phyloP scores from a whole-genome alignment of 2,797 vertebrate genomes.

The Enteromius argenteus region DNA sequence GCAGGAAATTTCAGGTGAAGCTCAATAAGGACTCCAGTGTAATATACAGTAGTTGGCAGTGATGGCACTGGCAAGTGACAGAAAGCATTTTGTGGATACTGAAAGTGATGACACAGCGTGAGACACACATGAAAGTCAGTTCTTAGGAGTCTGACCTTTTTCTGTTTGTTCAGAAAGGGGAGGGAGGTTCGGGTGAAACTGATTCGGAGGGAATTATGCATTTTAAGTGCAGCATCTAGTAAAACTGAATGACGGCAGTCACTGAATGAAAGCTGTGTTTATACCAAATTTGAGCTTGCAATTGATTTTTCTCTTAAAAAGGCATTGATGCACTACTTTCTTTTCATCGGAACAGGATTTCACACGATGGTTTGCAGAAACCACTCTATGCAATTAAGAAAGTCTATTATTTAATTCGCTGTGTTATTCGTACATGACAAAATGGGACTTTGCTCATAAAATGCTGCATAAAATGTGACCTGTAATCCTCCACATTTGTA shows the following conservation, averaged over 20 bases:
- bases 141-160: constrained; percentile 86
- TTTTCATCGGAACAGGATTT: background rate
- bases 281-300: background rate
- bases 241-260: constrained; percentile 61
- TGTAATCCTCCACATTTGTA: background rate
- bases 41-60: constrained; percentile 24
- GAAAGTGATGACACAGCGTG: constrained; percentile 85
- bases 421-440: background rate
- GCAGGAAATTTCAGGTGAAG: background rate
- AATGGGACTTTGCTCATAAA: constrained; percentile 11
- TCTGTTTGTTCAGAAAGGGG: constrained; percentile 76
- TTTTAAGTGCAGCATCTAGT: constrained; percentile 73
- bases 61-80: constrained; percentile 71
- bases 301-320: constrained; percentile 22
- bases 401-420: background rate
- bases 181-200: constrained; percentile 64
- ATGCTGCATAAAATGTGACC: background rate
- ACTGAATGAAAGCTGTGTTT: background rate
- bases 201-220: constrained; percentile 78
- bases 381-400: background rate
- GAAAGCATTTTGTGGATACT: constrained; percentile 81
- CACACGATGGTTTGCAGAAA: background rate
- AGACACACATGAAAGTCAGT: constrained; percentile 81
- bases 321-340: background rate
- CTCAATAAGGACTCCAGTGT: constrained; percentile 16